phyloP scores from a whole-genome alignment of 2,888 invertebrate genomes.

The Leptinotarsa rubiginosa region DNA sequence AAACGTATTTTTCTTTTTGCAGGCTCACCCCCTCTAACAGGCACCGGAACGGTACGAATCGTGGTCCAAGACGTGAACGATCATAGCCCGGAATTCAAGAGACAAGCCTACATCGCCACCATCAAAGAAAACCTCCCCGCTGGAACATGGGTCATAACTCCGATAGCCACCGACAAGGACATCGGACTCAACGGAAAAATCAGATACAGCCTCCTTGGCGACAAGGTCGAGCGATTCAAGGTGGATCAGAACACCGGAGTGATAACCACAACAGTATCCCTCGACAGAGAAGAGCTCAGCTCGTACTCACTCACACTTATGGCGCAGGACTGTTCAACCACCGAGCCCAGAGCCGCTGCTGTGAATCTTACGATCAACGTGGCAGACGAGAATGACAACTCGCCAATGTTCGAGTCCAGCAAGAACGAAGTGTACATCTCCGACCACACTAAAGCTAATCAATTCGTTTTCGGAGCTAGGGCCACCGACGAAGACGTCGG shows the following conservation, averaged over 20 bases:
- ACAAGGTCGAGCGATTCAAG: conserved; percentile 81
- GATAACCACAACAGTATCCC: conserved; percentile 77
- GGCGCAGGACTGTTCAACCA: conserved; percentile 90
- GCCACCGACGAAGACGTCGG: conserved; percentile 88
- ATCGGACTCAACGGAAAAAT: conserved; percentile 88
- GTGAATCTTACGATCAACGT: conserved; percentile 85
- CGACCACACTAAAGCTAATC: conserved; percentile 81
- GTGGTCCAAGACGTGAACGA: conserved; percentile 95
- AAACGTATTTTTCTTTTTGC: conserved; percentile 58
- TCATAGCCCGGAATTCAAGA: conserved; percentile 88
- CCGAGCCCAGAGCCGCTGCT: conserved; percentile 84
- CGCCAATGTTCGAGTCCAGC: conserved; percentile 80
- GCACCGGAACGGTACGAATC: conserved; percentile 90
- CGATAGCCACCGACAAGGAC: conserved; percentile 86
- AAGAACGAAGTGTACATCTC: conserved; percentile 85
- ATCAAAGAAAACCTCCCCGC: conserved; percentile 86
- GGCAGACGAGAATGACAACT: conserved; percentile 87
- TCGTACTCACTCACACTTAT: conserved; percentile 85
- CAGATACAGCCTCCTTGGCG: conserved; percentile 85
- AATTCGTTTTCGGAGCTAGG: conserved; percentile 92
- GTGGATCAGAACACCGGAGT: conserved; percentile 84
- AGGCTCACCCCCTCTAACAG: conserved; percentile 93
- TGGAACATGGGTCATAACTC: conserved; percentile 82
- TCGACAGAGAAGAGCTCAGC: conserved; percentile 85
- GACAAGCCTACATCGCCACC: conserved; percentile 81